These are phyloP conservation scores for Lydus trimaculatus DNA, from an alignment of 2,888 invertebrate species.

Conservation along the genomic window DNA sequence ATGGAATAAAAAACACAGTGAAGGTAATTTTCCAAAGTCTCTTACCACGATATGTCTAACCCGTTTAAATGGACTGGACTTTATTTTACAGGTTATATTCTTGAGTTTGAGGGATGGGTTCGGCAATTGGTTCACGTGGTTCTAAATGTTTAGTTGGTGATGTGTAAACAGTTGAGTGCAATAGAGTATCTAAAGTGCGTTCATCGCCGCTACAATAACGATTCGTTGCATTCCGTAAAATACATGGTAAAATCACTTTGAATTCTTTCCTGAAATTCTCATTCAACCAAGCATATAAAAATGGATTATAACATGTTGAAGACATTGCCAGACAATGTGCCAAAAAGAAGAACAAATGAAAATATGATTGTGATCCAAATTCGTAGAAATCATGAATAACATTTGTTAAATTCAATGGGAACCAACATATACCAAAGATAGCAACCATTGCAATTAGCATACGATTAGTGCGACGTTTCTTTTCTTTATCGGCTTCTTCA, in stretches of 20 bases:
- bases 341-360: conserved; percentile 86
- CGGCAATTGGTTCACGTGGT: conserved; percentile 53
- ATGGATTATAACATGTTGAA: conserved; percentile 93
- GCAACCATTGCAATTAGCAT: conserved; percentile 98
- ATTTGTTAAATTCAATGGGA: conserved; percentile 90
- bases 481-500: conserved; percentile 87
- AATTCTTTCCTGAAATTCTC: conserved; percentile 93
- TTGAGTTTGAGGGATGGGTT: conserved; percentile 47
- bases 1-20: conserved; percentile 14
- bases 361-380: conserved; percentile 79
- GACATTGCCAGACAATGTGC: conserved; percentile 92
- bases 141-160: conserved; percentile 51
- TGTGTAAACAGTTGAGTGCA: conserved; percentile 49
- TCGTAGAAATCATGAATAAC: conserved; percentile 81
- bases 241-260: conserved; percentile 76
- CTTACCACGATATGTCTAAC: conserved; percentile 31
- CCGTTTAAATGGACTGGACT: conserved; percentile 22
- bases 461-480: conserved; percentile 90
- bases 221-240: conserved; percentile 50
- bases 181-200: conserved; percentile 51
- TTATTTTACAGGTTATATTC: conserved; percentile 46
- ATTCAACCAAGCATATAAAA: conserved; percentile 95
- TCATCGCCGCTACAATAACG: conserved; percentile 51
- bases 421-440: conserved; percentile 96
- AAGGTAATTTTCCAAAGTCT: conserved; percentile 16